These are phyloP conservation scores for roundworm (Caenorhabditis elegans) DNA, from an alignment of 1,140 invertebrate species.

Conservation along the genomic window WBcel235 BX284606.5:4023501-4024000, in stretches of 20 bases:
- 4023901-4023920: conserved; percentile 85
- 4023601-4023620: conserved; percentile 94
- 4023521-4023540: conserved; percentile 98
- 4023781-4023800: background rate
- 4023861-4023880: conserved; percentile 66
- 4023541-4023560: conserved; percentile 97
- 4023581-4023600: conserved; percentile 88
- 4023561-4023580: conserved; percentile 93
- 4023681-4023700: conserved; percentile 85
- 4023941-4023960: background rate
- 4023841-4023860: conserved; percentile 80
- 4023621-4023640: conserved; percentile 67
- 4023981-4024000: conserved; percentile 82
- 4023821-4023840: conserved; percentile 91
- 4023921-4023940: conserved; percentile 92
- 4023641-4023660: conserved; percentile 99
- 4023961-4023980: background rate
- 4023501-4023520: conserved; percentile 95
- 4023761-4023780: background rate
- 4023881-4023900: conserved; percentile 68
- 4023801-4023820: conserved; percentile 74
- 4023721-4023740: conserved; percentile 74
- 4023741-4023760: conserved; percentile 33
- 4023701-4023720: conserved; percentile 87
- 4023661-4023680: conserved; percentile 84